These are phyloP conservation scores for Jacana jacana DNA, from an alignment of 2,113 vertebrate species.

Conservation along the genomic window DNA sequence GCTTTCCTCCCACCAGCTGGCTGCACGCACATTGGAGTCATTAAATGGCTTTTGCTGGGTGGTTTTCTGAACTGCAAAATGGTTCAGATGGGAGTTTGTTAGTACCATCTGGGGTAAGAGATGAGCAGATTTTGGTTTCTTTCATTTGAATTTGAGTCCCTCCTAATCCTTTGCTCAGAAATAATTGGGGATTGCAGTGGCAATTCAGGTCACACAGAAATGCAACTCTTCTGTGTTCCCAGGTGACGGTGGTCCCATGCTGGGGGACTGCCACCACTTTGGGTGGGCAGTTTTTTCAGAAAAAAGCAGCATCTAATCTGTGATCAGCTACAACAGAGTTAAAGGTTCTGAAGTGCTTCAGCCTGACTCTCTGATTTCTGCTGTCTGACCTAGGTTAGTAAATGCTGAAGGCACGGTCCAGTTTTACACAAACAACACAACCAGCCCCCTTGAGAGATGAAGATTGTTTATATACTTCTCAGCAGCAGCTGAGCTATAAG, in stretches of 20 bases:
- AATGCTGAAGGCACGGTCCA: neutral
- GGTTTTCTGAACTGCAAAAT: neutral
- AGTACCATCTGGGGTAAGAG: neutral
- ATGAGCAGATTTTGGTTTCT: neutral
- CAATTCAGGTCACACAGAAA: neutral
- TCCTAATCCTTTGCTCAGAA: neutral
- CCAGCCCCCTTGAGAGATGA: neutral
- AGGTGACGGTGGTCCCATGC: neutral
- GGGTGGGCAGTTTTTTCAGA: neutral
- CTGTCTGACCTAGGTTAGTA: neutral
- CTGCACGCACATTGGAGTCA: neutral
- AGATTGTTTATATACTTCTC: neutral
- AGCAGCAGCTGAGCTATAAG: neutral
- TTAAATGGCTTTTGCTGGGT: neutral
- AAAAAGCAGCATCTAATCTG: neutral
- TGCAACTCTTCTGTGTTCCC: neutral
- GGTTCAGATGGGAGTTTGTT: neutral
- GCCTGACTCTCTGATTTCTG: neutral
- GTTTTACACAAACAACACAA: neutral
- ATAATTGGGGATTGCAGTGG: neutral
- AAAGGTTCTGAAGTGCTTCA: neutral
- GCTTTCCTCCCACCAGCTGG: neutral
- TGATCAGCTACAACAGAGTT: neutral
- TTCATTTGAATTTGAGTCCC: neutral
- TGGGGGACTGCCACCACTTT: neutral